Percentiles rank a stretch among this genome's conserved stretches.
These are phyloP conservation scores for Melitaea cinxia DNA, from an alignment of 1,140 invertebrate species.

Conservation along the genomic window DNA sequence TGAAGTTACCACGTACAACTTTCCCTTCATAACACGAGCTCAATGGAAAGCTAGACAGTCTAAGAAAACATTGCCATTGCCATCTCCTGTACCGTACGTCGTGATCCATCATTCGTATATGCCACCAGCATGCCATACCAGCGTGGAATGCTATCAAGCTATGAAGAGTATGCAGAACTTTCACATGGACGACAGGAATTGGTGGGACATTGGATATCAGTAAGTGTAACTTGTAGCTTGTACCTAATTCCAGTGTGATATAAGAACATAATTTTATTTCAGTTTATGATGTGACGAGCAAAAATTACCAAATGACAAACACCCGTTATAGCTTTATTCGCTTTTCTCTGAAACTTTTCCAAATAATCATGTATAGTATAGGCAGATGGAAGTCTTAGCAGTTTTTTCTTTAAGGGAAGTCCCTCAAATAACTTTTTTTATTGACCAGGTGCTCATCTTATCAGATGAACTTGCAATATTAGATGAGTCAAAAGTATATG, in stretches of 20 bases:
- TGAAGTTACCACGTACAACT: constrained; percentile 58
- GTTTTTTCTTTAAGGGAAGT: no score
- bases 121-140: constrained; percentile 83
- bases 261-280: no score
- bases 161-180: constrained; percentile 83
- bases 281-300: no score
- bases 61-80: constrained; percentile 69
- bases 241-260: background rate
- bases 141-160: constrained; percentile 76
- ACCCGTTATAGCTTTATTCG: no score
- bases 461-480: no score
- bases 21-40: constrained; percentile 80
- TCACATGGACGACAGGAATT: constrained; percentile 83
- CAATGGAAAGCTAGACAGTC: constrained; percentile 85
- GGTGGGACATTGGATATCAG: constrained; percentile 88
- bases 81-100: constrained; percentile 86
- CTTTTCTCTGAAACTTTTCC: no score
- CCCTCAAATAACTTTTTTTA: no score
- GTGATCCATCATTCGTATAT: constrained; percentile 89
- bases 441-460: no score
- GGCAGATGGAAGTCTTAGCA: no score
- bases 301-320: no score
- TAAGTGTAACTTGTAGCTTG: constrained; percentile 40
- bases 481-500: no score
- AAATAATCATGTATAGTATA: no score